These are phyloP conservation scores for Drosophila subpulchrella DNA, from an alignment of 1,140 invertebrate genomes.

Conservation along the genomic window DNA sequence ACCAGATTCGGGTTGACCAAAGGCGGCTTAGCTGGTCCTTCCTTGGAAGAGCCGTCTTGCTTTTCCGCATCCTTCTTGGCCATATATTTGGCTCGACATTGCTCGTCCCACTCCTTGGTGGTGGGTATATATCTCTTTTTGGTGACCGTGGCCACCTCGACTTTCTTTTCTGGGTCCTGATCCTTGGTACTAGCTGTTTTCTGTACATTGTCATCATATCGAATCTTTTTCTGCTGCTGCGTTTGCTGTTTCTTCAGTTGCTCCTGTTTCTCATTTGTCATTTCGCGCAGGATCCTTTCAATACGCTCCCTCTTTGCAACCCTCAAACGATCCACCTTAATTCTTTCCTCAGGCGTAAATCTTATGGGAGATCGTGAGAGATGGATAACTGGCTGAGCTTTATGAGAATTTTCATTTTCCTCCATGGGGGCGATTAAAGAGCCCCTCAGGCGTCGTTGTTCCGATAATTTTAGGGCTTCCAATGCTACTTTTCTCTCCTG, in stretches of 20 bases:
- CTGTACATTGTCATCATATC: too few species aligned
- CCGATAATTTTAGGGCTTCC: slow-evolving; percentile 56
- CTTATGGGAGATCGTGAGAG: slow-evolving; percentile 40
- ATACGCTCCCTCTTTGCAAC: slow-evolving; percentile 49
- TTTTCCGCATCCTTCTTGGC: background rate
- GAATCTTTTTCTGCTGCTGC: background rate
- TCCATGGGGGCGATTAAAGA: background rate
- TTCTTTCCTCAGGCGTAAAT: slow-evolving; percentile 45
- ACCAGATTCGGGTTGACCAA: too few species aligned
- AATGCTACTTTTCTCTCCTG: slow-evolving; percentile 59
- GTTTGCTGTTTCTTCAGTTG: background rate
- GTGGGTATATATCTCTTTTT: slow-evolving; percentile 63
- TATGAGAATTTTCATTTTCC: background rate
- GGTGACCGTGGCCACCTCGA: background rate
- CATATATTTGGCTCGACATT: slow-evolving; percentile 29
- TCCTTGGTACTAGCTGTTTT: background rate
- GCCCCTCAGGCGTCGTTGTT: slow-evolving; percentile 56
- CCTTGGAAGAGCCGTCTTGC: background rate
- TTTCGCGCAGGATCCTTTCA: slow-evolving; percentile 57
- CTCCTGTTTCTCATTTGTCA: slow-evolving; percentile 26
- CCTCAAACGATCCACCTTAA: slow-evolving; percentile 43
- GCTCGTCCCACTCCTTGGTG: slow-evolving; percentile 66
- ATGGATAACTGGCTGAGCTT: slow-evolving; percentile 19
- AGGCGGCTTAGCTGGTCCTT: slow-evolving; percentile 1
- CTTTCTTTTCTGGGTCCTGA: background rate